phyloP scores from a whole-genome alignment of 2,113 vertebrate species.

The Okapia johnstoni region DNA sequence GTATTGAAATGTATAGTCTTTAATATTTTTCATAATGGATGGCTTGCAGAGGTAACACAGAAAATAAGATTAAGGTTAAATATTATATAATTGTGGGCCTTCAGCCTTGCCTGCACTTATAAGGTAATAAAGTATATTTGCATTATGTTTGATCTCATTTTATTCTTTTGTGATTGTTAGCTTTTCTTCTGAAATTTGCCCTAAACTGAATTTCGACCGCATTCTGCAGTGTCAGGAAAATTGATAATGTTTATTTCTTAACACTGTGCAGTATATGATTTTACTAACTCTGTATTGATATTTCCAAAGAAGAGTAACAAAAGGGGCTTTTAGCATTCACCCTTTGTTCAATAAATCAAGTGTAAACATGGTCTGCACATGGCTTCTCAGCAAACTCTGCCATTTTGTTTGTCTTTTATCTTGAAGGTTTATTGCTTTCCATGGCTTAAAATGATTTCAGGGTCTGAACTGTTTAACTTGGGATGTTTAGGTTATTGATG shows the following conservation, averaged over 20 bases:
- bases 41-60: neutral
- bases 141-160: neutral
- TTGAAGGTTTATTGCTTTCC: constrained; percentile 59
- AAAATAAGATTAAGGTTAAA: constrained; percentile 41
- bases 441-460: constrained; percentile 43
- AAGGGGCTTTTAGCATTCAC: constrained; percentile 70
- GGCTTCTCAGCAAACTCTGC: constrained; percentile 45
- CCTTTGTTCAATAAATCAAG: constrained; percentile 64
- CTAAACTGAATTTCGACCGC: neutral
- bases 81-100: constrained; percentile 19
- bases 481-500: constrained; percentile 54
- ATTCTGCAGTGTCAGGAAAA: constrained; percentile 64
- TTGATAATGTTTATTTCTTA: constrained; percentile 66
- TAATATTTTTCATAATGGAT: constrained; percentile 32
- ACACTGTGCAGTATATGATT: constrained; percentile 25
- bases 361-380: constrained; percentile 22
- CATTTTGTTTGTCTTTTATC: constrained; percentile 60
- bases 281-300: constrained; percentile 61
- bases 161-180: constrained; percentile 39
- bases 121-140: constrained; percentile 31
- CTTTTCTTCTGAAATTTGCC: neutral
- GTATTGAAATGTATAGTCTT: constrained; percentile 13
- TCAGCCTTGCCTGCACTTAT: neutral
- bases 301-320: constrained; percentile 61
- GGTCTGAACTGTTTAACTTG: constrained; percentile 62